Conservation (phyloP, 2,888 invertebrate genomes). For the Hetaerina titia region DNA sequence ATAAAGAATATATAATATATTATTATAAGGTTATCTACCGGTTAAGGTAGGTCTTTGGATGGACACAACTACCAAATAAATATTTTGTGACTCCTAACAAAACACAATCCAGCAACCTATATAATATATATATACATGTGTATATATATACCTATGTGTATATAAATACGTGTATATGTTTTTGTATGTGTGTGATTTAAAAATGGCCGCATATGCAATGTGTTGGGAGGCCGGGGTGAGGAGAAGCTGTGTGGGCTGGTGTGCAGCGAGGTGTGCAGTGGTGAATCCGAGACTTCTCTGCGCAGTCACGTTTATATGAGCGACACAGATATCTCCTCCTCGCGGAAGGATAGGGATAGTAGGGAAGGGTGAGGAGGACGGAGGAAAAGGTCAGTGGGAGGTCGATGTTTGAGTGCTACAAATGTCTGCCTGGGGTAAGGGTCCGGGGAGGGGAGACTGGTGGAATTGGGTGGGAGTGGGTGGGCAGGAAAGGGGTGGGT, state of each 20-base stretch:
- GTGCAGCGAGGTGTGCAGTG: slow-evolving; percentile 26
- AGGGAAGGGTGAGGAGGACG: neutral
- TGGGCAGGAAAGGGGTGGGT: neutral
- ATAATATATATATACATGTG: too few species aligned
- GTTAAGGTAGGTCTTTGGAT: too few species aligned
- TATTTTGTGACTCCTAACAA: too few species aligned
- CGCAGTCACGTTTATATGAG: slow-evolving; percentile 62
- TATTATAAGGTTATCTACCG: too few species aligned
- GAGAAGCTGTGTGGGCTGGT: neutral
- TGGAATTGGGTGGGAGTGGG: neutral
- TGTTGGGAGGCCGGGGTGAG: neutral
- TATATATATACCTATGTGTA: too few species aligned
- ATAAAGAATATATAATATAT: too few species aligned
- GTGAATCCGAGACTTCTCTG: slow-evolving; percentile 56
- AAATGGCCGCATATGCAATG: slow-evolving; percentile 31
- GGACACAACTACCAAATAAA: too few species aligned
- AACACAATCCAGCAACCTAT: too few species aligned
- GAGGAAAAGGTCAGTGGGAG: slow-evolving; percentile 59
- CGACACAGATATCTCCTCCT: slow-evolving; percentile 39
- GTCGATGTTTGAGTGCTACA: slow-evolving; percentile 50
- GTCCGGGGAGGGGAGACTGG: too few species aligned
- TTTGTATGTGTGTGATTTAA: neutral
- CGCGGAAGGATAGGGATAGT: too few species aligned
- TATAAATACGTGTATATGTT: too few species aligned
- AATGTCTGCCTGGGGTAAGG: neutral